Evolutionary conservation across 2,888 invertebrate species (phyloP).

Genomic region (Cancer borealis): DNA sequence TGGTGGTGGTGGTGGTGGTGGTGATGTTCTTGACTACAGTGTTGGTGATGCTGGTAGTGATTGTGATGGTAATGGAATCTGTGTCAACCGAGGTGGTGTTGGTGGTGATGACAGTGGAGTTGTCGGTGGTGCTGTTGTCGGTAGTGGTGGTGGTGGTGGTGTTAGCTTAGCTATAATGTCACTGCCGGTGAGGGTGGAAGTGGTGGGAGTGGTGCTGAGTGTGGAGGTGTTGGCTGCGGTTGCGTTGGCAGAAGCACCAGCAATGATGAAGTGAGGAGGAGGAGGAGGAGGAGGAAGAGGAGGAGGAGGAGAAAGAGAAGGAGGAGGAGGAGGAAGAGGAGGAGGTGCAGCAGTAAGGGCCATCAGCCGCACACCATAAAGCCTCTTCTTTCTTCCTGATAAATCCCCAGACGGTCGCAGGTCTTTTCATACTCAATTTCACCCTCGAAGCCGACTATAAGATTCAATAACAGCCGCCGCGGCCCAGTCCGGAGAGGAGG

Average conservation of each 20-base stretch:
- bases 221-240: not conserved
- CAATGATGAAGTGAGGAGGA: not conserved
- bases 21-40: not conserved
- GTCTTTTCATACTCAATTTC: constrained; percentile 36
- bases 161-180: not conserved
- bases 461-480: constrained; percentile 14
- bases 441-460: constrained; percentile 16
- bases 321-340: not conserved
- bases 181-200: not conserved
- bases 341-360: not conserved
- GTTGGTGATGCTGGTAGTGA: not conserved
- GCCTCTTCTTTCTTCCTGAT: not conserved
- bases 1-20: not conserved
- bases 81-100: not conserved
- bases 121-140: not conserved
- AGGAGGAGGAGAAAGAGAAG: not conserved
- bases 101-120: no score
- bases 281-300: not conserved
- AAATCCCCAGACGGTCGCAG: not conserved
- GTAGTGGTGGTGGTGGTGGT: not conserved
- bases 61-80: not conserved
- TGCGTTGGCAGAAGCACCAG: constrained; percentile 4
- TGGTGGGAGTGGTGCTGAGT: not conserved
- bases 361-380: not conserved
- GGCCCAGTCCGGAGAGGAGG: not conserved